Conservation (phyloP, 2,888 invertebrate genomes). For the Tetranychus piercei region DNA sequence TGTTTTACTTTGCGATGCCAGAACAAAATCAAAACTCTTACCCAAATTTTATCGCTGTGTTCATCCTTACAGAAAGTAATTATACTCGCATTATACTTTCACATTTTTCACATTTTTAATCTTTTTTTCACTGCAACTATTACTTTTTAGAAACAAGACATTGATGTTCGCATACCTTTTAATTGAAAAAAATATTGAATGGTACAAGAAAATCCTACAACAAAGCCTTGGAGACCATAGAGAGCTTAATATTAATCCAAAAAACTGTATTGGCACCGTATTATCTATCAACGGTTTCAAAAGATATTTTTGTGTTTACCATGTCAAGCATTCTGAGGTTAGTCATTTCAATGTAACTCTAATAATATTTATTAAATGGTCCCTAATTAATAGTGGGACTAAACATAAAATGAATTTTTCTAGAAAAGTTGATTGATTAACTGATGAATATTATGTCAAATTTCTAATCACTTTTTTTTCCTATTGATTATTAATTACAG, state of each 20-base stretch:
- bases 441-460: not conserved
- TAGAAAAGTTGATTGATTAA: too few relatives aligned
- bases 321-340: slow-evolving; percentile 72
- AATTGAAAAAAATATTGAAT: slow-evolving; percentile 72
- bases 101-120: not conserved
- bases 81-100: slow-evolving; percentile 20
- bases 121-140: not conserved
- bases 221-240: slow-evolving; percentile 63
- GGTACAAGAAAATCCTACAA: slow-evolving; percentile 78
- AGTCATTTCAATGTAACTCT: not conserved
- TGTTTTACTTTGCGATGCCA: slow-evolving; percentile 68
- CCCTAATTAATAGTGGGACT: slow-evolving; percentile 13
- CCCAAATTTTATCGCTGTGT: slow-evolving; percentile 80
- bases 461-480: not conserved
- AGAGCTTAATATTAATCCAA: slow-evolving; percentile 72
- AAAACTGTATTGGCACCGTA: slow-evolving; percentile 82
- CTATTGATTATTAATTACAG: not conserved
- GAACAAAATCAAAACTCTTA: slow-evolving; percentile 64
- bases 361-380: not conserved
- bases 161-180: slow-evolving; percentile 82
- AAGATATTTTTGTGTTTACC: slow-evolving; percentile 96
- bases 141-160: slow-evolving; percentile 62
- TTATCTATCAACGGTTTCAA: slow-evolving; percentile 85
- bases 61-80: slow-evolving; percentile 85
- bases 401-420: too few relatives aligned